A percentile compares a stretch with the other conserved stretches of the same genome.
Evolutionary conservation across 2,797 vertebrate species (phyloP).

Genomic region (Gymnothorax reevesii): DNA sequence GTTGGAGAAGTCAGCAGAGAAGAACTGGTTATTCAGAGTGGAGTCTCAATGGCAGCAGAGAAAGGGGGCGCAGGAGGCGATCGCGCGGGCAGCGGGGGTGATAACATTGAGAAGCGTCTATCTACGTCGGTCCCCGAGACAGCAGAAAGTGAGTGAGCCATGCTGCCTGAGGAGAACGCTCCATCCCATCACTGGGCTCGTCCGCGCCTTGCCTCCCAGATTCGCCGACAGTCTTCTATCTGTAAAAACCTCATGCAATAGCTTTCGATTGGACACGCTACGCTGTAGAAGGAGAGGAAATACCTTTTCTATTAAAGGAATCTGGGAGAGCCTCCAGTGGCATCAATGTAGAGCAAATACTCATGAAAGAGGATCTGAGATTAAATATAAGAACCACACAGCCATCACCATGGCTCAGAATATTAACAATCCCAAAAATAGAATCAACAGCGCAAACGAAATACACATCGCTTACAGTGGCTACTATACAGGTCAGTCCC

Average conservation of each 20-base stretch:
- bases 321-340: constrained; percentile 4
- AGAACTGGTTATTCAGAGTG: constrained; percentile 29
- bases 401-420: neutral
- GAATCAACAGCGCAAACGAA: neutral
- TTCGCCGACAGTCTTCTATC: neutral
- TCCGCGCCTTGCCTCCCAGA: neutral
- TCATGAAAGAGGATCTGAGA: constrained; percentile 16
- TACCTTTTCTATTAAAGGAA: constrained; percentile 17
- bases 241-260: constrained; percentile 18
- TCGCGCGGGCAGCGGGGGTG: neutral
- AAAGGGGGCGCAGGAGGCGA: neutral
- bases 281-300: neutral
- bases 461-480: neutral
- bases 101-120: constrained; percentile 21
- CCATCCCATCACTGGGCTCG: constrained; percentile 14
- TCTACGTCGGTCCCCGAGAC: constrained; percentile 14
- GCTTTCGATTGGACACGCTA: constrained; percentile 21
- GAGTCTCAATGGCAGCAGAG: neutral
- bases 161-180: neutral
- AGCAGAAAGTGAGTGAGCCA: neutral
- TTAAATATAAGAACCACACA: constrained; percentile 12
- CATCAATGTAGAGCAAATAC: constrained; percentile 16
- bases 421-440: constrained; percentile 1
- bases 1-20: constrained; percentile 32
- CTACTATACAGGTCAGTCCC: neutral